phyloP scores from a whole-genome alignment of 2,888 invertebrate genomes.

The Trichogramma dendrolimi region DNA sequence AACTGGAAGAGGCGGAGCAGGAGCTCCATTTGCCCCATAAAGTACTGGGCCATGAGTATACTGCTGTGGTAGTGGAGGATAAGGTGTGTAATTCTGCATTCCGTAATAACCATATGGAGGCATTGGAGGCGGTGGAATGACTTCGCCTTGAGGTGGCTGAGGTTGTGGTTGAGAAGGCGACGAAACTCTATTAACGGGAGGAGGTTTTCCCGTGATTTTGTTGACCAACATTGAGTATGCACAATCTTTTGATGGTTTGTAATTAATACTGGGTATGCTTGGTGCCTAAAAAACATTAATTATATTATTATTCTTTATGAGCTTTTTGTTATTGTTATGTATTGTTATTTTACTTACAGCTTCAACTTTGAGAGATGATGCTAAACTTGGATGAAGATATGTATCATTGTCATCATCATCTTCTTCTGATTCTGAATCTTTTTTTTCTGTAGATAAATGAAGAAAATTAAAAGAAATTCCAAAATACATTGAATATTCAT shows the following conservation, averaged over 20 bases:
- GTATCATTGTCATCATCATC: conserved; percentile 61
- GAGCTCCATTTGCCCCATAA: conserved; percentile 41
- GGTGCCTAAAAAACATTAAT: conserved; percentile 52
- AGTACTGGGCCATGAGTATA: conserved; percentile 49
- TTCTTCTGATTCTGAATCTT: conserved; percentile 35
- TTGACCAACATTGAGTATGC: conserved; percentile 84
- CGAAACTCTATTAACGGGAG: conserved; percentile 32
- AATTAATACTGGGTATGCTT: conserved; percentile 64
- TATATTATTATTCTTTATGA: conserved; percentile 19
- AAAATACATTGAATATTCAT: neutral
- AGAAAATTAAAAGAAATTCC: conserved; percentile 15
- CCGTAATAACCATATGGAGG: conserved; percentile 42
- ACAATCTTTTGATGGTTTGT: conserved; percentile 81
- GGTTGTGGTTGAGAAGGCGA: conserved; percentile 18
- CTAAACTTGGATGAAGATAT: conserved; percentile 81
- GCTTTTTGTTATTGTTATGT: too few relatives aligned
- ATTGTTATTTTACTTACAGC: conserved; percentile 58
- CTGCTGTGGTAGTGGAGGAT: conserved; percentile 43
- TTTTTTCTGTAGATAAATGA: conserved; percentile 40
- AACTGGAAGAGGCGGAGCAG: conserved; percentile 21
- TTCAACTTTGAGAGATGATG: conserved; percentile 60
- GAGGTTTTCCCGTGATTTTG: conserved; percentile 70
- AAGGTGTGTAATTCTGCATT: conserved; percentile 39
- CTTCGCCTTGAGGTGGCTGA: conserved; percentile 30
- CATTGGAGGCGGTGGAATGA: conserved; percentile 36